Evolutionary conservation across 2,113 vertebrate genomes (phyloP).

Genomic region (Gnathonemus longibarbis): DNA sequence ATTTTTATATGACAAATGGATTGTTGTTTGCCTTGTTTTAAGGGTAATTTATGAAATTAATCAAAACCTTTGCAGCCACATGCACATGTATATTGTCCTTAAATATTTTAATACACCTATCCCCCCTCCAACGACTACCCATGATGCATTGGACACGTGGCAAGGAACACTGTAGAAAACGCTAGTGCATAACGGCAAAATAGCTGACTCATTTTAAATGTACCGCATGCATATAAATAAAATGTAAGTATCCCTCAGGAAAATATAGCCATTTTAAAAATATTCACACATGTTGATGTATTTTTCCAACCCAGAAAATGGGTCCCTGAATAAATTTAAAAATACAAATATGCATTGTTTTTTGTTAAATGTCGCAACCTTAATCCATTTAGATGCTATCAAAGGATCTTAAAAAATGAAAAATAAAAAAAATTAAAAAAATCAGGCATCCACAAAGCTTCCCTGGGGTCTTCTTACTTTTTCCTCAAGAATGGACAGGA

Average conservation of each 20-base stretch:
- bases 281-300: neutral
- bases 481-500: neutral
- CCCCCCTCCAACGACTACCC: neutral
- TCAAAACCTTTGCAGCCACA: neutral
- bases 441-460: neutral
- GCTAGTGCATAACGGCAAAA: neutral
- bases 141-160: neutral
- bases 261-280: neutral
- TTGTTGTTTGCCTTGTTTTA: neutral
- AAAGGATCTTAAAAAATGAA: neutral
- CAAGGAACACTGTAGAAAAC: neutral
- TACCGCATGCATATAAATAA: neutral
- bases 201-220: neutral
- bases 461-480: neutral
- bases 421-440: no score
- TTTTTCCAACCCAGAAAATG: neutral
- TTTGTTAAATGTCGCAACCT: neutral
- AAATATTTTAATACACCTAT: neutral
- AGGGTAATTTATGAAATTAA: neutral
- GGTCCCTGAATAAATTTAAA: neutral
- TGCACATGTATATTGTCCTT: neutral
- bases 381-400: neutral
- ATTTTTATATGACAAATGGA: neutral
- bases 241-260: neutral
- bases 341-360: neutral